Percentiles rank a stretch among this genome's conserved stretches.
phyloP scores from a whole-genome alignment of 2,888 invertebrate species.

The Branchellion lobata region DNA sequence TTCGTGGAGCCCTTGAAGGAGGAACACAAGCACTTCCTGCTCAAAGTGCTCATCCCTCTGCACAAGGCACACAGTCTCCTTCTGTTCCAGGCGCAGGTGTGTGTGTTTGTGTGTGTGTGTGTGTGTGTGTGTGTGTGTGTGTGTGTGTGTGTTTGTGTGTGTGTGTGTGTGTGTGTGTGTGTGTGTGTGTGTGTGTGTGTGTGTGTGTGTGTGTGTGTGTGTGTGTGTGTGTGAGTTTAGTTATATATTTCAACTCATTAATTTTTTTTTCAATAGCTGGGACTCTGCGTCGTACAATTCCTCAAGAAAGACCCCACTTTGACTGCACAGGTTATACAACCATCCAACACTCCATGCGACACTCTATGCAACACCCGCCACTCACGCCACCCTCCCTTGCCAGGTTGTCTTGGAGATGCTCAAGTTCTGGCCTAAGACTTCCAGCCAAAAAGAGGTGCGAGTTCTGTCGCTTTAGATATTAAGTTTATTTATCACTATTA shows the following conservation, averaged over 20 bases:
- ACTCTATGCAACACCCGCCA: too few relatives aligned
- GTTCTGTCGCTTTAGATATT: background rate
- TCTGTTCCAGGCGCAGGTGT: slow-evolving; percentile 80
- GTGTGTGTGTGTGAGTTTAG: background rate
- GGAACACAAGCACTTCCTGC: slow-evolving; percentile 94
- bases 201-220: slow-evolving; percentile 51
- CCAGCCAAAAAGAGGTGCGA: slow-evolving; percentile 87
- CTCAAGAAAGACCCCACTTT: slow-evolving; percentile 97
- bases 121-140: slow-evolving; percentile 28
- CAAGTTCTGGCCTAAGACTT: slow-evolving; percentile 98
- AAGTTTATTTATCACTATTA: too few relatives aligned
- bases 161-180: slow-evolving; percentile 27
- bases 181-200: slow-evolving; percentile 36
- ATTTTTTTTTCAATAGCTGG: slow-evolving; percentile 38
- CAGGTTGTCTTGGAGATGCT: slow-evolving; percentile 81
- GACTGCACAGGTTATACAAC: slow-evolving; percentile 67
- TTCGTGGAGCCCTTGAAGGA: slow-evolving; percentile 96
- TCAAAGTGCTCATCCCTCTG: slow-evolving; percentile 88
- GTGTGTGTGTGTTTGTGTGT: slow-evolving; percentile 23
- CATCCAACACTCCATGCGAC: too few relatives aligned
- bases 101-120: slow-evolving; percentile 26
- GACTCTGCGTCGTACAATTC: slow-evolving; percentile 92
- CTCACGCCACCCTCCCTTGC: too few relatives aligned
- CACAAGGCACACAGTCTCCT: slow-evolving; percentile 95
- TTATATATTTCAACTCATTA: slow-evolving; percentile 1